Base-by-base conservation (phyloP, 2,113 vertebrate species). In the Eptesicus fuscus region DNA sequence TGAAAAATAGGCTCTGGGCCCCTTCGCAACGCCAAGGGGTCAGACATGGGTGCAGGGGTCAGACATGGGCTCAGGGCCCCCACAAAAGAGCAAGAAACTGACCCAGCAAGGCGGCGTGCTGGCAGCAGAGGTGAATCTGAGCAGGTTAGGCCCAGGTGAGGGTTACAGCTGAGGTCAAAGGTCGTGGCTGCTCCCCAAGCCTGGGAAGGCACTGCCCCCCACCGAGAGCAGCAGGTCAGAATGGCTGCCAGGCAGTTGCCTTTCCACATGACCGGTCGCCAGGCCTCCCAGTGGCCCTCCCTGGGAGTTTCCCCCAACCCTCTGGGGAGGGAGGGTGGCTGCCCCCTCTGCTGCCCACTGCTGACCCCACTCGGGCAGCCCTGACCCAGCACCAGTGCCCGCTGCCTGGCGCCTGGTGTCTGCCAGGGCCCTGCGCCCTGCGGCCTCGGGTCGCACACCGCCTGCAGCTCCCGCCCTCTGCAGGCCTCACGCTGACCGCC, bases 401-500 rank as follows among this genome's bases (percentile, higher is more conserved):
- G 56, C 56, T 59, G 56, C 56, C 56, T 56, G 53, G 18, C 53
- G 7, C 70, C 70, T n/a, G 18, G 10, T 17, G 13, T 47, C 67
- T 42, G 67, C 37, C 25, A 59, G 9, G 11, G 25, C 47, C 40
- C 30, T 65, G 63, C 14, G 14, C 11, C 30, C 63, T 65, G 63
- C 13, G 5, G 63, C 30, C 63, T 65, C 5, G 13, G 11, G 7
- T 37, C 61, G n/a, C 14, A 30, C 12, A 28, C 7, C 1, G 1
- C 28, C 32, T 37, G 2, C 22, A 28, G 40, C 22, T 30, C 7
- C 37, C 9, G 14, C 70, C 83, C 42, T 61, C 30, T 82, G 56
- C 30, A 0, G 17, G n/a, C 49, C 76, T 23, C 12, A 40, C 59
- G 4, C 2, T 17, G 67, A 61, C 59, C 0, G 0, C 28, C 22